phyloP scores from a whole-genome alignment of 2,797 vertebrate species.

The Siniperca scherzeri region DNA sequence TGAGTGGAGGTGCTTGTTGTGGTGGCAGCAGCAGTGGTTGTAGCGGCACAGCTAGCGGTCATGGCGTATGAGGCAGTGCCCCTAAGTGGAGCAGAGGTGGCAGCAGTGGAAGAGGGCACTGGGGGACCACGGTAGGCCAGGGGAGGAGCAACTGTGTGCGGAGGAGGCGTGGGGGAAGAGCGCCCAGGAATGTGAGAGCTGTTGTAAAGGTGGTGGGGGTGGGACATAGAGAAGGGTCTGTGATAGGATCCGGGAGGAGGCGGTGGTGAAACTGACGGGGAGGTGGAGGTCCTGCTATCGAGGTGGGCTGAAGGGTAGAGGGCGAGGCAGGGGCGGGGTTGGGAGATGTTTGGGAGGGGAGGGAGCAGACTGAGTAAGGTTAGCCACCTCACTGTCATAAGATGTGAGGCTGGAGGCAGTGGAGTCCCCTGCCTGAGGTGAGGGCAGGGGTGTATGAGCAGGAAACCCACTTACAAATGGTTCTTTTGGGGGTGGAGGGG shows the following conservation, averaged over 20 bases:
- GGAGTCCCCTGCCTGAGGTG: conserved; percentile 90
- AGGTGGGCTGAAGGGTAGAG: conserved; percentile 77
- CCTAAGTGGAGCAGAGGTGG: conserved; percentile 62
- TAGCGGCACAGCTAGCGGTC: conserved; percentile 77
- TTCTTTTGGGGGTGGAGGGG: conserved; percentile 82
- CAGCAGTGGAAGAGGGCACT: conserved; percentile 55
- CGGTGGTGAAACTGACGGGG: conserved; percentile 86
- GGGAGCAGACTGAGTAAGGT: conserved; percentile 89
- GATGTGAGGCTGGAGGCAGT: conserved; percentile 94
- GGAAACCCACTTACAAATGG: conserved; percentile 77
- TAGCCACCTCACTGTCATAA: conserved; percentile 96
- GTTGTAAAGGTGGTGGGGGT: conserved; percentile 86
- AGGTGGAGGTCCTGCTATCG: conserved; percentile 73
- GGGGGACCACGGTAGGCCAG: conserved; percentile 79
- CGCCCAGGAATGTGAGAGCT: conserved; percentile 81
- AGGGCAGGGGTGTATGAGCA: conserved; percentile 81
- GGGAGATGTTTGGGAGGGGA: conserved; percentile 83
- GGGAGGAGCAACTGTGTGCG: conserved; percentile 78
- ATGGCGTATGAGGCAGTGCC: conserved; percentile 70
- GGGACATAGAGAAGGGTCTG: conserved; percentile 83
- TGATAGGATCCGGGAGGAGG: conserved; percentile 84
- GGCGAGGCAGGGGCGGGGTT: conserved; percentile 81
- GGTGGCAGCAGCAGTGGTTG: conserved; percentile 77
- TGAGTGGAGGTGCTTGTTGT: conserved; percentile 81
- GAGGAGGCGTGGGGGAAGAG: conserved; percentile 86